Percentiles rank a stretch among this genome's conserved stretches.
Conservation (phyloP, 2,888 invertebrate genomes). For the Thereva unica region DNA sequence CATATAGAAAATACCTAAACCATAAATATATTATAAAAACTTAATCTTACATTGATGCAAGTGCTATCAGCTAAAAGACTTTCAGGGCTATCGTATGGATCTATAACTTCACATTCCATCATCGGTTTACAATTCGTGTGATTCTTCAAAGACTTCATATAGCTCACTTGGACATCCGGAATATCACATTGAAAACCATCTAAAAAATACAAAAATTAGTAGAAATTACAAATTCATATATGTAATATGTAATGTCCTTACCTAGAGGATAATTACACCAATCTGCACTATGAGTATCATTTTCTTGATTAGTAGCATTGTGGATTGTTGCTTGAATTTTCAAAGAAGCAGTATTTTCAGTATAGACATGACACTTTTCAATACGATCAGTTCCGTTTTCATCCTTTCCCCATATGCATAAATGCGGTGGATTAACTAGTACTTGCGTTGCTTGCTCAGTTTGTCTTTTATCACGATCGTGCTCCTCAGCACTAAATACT, state of each 20-base stretch:
- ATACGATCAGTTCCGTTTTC: constrained; percentile 46
- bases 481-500: constrained; percentile 40
- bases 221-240: not conserved
- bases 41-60: constrained; percentile 60
- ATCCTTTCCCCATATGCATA: constrained; percentile 59
- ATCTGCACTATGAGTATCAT: constrained; percentile 55
- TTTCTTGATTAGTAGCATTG: constrained; percentile 58
- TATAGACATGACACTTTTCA: constrained; percentile 65
- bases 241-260: constrained; percentile 50
- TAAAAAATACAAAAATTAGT: constrained; percentile 47
- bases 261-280: constrained; percentile 73
- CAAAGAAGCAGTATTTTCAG: constrained; percentile 61
- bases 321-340: constrained; percentile 62
- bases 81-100: constrained; percentile 70
- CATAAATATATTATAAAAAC: too few relatives aligned
- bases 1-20: too few relatives aligned
- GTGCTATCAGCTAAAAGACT: constrained; percentile 71
- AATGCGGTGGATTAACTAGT: constrained; percentile 62
- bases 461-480: constrained; percentile 40
- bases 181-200: constrained; percentile 67
- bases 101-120: constrained; percentile 71
- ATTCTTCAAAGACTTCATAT: constrained; percentile 51
- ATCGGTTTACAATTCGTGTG: constrained; percentile 64
- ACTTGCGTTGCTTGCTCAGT: constrained; percentile 45
- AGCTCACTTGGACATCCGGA: constrained; percentile 60